Conservation (phyloP, 2,797 vertebrate genomes). For the Pseudochromis fuscus region DNA sequence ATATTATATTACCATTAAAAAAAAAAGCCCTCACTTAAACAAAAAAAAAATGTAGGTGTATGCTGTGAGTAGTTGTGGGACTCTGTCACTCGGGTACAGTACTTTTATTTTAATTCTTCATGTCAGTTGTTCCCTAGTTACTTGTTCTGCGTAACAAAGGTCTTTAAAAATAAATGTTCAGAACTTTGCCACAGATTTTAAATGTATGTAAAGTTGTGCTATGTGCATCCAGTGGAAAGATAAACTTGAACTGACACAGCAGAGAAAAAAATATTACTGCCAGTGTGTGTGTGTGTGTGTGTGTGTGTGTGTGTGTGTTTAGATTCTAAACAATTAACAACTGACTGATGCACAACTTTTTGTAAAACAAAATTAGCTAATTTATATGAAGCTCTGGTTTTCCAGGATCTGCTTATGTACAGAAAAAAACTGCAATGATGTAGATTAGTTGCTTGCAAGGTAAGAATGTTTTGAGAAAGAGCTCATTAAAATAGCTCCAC, state of each 20-base stretch:
- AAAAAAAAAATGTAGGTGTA: no score
- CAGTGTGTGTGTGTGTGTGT: no score
- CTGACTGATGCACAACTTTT: conserved; percentile 22
- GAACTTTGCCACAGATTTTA: conserved; percentile 40
- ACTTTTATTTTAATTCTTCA: conserved; percentile 74
- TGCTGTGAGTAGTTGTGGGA: no score
- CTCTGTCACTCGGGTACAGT: conserved; percentile 43
- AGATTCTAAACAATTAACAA: no score
- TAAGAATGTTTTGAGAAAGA: conserved; percentile 55
- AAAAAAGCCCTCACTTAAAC: no score
- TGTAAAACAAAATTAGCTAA: conserved; percentile 13
- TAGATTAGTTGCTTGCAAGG: conserved; percentile 55
- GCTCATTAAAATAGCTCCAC: conserved; percentile 71
- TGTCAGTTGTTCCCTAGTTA: conserved; percentile 54
- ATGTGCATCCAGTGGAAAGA: background rate
- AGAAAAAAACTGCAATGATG: conserved; percentile 48
- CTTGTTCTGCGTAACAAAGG: conserved; percentile 24
- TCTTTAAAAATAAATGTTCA: conserved; percentile 51
- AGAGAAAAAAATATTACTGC: background rate
- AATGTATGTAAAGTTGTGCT: conserved; percentile 10
- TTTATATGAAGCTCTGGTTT: conserved; percentile 22
- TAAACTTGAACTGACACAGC: conserved; percentile 9
- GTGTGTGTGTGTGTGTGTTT: no score
- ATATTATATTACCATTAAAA: conserved; percentile 47
- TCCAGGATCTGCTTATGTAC: conserved; percentile 2